Evolutionary conservation across 2,888 invertebrate species (phyloP).

Genomic region (Oxyteleia sp.): DNA sequence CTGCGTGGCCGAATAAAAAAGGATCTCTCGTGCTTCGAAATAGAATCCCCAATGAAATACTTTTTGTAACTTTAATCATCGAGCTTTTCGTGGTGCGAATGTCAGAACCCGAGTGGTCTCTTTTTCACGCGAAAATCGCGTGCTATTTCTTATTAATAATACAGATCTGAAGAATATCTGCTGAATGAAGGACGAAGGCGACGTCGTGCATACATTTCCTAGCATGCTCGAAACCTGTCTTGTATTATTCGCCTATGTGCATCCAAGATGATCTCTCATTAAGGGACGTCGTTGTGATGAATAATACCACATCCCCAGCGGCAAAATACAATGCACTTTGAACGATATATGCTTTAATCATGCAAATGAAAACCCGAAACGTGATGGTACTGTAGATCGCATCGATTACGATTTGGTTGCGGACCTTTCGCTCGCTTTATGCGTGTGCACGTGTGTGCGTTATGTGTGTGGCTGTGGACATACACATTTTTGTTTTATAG

Average conservation of each 20-base stretch:
- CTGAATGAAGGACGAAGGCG: slow-evolving; percentile 33
- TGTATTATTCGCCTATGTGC: slow-evolving; percentile 28
- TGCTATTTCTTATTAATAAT: slow-evolving; percentile 26
- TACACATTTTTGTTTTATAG: slow-evolving; percentile 34
- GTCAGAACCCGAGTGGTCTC: no score
- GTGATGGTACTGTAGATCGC: slow-evolving; percentile 62
- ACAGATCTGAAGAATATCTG: slow-evolving; percentile 26
- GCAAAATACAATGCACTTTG: slow-evolving; percentile 63
- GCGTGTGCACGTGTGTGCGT: no score
- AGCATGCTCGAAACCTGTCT: slow-evolving; percentile 13
- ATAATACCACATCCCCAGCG: slow-evolving; percentile 59
- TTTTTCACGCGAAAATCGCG: neutral
- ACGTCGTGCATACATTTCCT: slow-evolving; percentile 18
- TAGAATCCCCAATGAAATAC: no score
- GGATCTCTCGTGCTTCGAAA: no score
- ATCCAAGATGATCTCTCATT: slow-evolving; percentile 68
- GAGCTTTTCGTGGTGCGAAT: no score
- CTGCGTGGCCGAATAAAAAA: no score
- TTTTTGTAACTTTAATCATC: no score
- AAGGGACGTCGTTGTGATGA: slow-evolving; percentile 59
- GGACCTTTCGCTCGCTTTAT: slow-evolving; percentile 34
- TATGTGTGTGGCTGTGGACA: neutral
- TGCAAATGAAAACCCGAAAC: slow-evolving; percentile 76
- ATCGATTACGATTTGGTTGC: slow-evolving; percentile 61
- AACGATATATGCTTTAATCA: slow-evolving; percentile 76